These are phyloP conservation scores for Lepilemur septentrionalis DNA, from an alignment of 2,797 vertebrate species.

Conservation along the genomic window DNA sequence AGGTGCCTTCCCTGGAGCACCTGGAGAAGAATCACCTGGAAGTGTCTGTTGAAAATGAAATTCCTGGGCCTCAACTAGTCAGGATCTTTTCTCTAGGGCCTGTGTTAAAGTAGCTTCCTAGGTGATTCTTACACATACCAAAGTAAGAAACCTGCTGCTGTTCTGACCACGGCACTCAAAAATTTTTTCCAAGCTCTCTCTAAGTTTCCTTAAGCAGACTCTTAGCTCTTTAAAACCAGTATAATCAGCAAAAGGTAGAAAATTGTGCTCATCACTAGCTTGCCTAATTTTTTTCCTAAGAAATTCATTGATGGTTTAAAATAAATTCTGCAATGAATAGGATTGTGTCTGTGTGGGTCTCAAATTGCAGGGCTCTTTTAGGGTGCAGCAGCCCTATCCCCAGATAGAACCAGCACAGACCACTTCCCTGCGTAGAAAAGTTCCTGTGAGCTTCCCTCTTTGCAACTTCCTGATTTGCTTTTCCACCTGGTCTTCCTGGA, in stretches of 20 bases:
- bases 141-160: background rate
- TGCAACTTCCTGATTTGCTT: background rate
- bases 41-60: background rate
- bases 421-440: background rate
- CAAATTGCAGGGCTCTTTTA: background rate
- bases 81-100: background rate
- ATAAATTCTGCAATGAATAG: background rate
- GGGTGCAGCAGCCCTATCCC: background rate
- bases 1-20: background rate
- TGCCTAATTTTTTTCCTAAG: background rate
- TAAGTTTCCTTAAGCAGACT: background rate
- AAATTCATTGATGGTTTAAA: background rate
- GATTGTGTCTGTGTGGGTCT: background rate
- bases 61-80: background rate
- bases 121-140: background rate
- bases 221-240: slow-evolving; percentile 16
- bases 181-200: background rate
- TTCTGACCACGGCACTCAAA: background rate
- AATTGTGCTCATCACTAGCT: background rate
- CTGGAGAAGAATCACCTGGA: background rate
- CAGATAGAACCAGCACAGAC: background rate
- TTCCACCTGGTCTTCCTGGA: background rate
- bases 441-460: background rate
- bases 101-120: background rate
- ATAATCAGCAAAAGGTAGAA: background rate